Evolutionary conservation across 2,797 vertebrate species (phyloP), one percentile per base, ranked within the genome.

Genomic region (Myioborus melanocephalus): DNA sequence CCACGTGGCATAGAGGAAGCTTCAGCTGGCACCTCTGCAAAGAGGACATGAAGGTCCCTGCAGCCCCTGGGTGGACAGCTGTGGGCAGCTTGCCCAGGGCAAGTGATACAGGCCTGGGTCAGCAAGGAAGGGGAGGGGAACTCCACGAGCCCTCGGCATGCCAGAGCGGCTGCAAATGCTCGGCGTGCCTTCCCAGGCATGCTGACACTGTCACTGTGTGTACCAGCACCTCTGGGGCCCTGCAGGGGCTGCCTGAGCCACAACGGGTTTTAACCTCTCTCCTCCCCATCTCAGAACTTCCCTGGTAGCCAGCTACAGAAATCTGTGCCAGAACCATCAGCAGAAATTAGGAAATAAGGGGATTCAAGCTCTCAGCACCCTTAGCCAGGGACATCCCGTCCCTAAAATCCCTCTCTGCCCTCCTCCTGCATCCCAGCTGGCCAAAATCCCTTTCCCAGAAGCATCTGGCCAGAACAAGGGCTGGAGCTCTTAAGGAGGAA

Each of bases 401-500:
- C 66, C 27, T 43, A 49, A 46, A 91, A 34, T 28, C 28, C 10
- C 27, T 8, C 14, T 47, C 63, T 46, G 76, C 24, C 37, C 19
- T 83, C 26, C 41, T 52, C 20, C 55, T 41, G 16, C 52, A 63
- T 34, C 49, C 34, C 47, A 56, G 52, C 41, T 4, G 4, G 77
- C 21, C 44, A 83, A 70, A 80, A 89, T 79, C 63, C 57, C 27
- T 88, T 63, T 83, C 23, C 13, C 32, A 75, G 53, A 68, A 83
- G 46, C 53, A 47, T 83, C 64, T 68, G 56, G 50, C 53, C 61
- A 88, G 69, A 91, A 78, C 70, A 71, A 85, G 77, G 32, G 72
- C 69, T 17, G 10, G 49, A 83, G 56, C 39, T 66, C 64, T 75
- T 70, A 70, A 89, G 56, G 84, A 93, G 82, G 83, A 95, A 95